A percentile compares a stretch with the other conserved stretches of the same genome.
Conservation (phyloP, 2,797 vertebrate genomes). For the Chelon auratus region DNA sequence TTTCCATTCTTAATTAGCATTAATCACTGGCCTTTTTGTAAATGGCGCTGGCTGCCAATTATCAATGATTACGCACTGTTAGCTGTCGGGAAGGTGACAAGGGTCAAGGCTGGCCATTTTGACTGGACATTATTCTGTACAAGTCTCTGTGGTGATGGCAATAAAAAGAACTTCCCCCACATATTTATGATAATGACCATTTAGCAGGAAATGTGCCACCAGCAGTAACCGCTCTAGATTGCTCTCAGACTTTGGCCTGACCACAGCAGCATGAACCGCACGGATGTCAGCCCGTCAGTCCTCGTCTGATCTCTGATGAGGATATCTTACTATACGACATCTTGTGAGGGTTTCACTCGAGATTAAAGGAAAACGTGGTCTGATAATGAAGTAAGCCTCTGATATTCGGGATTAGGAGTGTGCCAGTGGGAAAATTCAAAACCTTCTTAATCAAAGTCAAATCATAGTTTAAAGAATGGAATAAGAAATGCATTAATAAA, state of each 20-base stretch:
- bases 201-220: conserved; percentile 41
- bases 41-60: conserved; percentile 79
- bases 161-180: conserved; percentile 21
- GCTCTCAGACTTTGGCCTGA: not conserved
- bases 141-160: conserved; percentile 26
- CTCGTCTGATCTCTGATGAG: not conserved
- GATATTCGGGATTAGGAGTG: not conserved
- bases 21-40: conserved; percentile 76
- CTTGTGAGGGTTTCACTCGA: not conserved
- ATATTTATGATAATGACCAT: conserved; percentile 49
- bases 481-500: conserved; percentile 17
- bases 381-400: not conserved
- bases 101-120: conserved; percentile 61
- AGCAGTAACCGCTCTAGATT: conserved; percentile 18
- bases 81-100: conserved; percentile 71
- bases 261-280: not conserved
- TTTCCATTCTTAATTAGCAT: conserved; percentile 76
- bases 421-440: not conserved
- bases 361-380: not conserved
- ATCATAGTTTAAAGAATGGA: conserved; percentile 8
- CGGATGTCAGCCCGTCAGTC: not conserved
- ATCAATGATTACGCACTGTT: conserved; percentile 75
- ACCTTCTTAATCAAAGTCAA: conserved; percentile 9
- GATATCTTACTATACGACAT: not conserved
- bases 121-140: conserved; percentile 37